Evolutionary conservation across 2,797 vertebrate genomes (phyloP).

Genomic region (Phaenicophaeus curvirostris): DNA sequence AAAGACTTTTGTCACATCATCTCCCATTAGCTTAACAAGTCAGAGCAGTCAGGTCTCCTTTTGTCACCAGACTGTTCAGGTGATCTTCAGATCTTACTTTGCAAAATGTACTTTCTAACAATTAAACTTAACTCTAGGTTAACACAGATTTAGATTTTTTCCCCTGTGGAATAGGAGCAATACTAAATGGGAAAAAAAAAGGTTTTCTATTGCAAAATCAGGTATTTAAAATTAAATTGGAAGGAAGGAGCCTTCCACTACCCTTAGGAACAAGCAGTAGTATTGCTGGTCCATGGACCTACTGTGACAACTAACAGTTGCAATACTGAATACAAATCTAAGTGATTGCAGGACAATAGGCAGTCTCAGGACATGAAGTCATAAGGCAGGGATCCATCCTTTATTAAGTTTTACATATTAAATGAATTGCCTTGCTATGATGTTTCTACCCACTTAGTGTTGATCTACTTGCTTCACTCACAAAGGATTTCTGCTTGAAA

Average conservation of each 20-base stretch:
- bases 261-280: not conserved
- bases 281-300: not conserved
- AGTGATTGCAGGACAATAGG: not conserved
- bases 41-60: not conserved
- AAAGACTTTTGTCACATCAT: not conserved
- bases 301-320: not conserved
- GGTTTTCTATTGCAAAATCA: not conserved
- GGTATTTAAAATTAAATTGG: not conserved
- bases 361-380: not conserved
- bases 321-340: not conserved
- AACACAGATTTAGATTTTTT: not conserved
- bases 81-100: not conserved
- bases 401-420: not conserved
- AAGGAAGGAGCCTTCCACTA: not conserved
- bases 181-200: not conserved
- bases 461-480: not conserved
- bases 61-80: not conserved
- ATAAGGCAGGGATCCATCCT: not conserved
- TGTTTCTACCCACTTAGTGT: not conserved
- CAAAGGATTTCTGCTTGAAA: slow-evolving; percentile 2
- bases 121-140: not conserved
- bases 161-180: not conserved
- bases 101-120: not conserved
- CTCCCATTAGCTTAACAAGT: not conserved
- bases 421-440: not conserved